Percentiles rank a stretch among this genome's conserved stretches.
phyloP scores from a whole-genome alignment of 2,797 vertebrate species.

The Perdix hodgsoniae region DNA sequence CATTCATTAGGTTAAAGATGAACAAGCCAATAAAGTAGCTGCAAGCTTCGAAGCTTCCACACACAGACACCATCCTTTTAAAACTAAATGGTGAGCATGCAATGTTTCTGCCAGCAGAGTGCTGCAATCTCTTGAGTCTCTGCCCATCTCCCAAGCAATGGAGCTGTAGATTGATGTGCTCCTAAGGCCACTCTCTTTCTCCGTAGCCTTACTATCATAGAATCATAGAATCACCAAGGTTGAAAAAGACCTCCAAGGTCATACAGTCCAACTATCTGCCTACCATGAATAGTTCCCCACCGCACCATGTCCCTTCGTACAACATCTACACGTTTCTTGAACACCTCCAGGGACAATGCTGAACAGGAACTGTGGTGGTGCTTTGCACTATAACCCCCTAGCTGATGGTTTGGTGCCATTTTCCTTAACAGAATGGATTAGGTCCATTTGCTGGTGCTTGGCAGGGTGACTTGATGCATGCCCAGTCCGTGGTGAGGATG shows the following conservation, averaged over 20 bases:
- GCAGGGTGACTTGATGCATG: neutral
- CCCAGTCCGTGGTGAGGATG: neutral
- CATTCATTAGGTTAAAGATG: slow-evolving; percentile 61
- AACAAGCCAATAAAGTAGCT: slow-evolving; percentile 37
- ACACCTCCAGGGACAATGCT: neutral
- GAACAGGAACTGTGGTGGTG: neutral
- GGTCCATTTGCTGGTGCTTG: neutral
- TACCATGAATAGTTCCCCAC: too few relatives aligned
- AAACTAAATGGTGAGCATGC: neutral
- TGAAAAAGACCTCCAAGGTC: too few relatives aligned
- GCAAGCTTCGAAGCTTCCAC: neutral
- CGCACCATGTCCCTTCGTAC: too few relatives aligned
- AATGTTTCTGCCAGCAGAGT: neutral
- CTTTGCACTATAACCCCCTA: neutral
- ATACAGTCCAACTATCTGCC: too few relatives aligned
- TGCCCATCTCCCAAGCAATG: neutral
- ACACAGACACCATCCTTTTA: neutral
- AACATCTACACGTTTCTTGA: too few relatives aligned
- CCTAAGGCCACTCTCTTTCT: neutral
- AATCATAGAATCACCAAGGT: too few relatives aligned
- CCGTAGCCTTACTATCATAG: neutral
- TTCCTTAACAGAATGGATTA: neutral
- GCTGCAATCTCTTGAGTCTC: neutral
- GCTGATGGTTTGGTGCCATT: neutral
- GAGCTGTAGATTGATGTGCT: neutral